Conservation (phyloP, 2,113 vertebrate species). For the Callipepla squamata region DNA sequence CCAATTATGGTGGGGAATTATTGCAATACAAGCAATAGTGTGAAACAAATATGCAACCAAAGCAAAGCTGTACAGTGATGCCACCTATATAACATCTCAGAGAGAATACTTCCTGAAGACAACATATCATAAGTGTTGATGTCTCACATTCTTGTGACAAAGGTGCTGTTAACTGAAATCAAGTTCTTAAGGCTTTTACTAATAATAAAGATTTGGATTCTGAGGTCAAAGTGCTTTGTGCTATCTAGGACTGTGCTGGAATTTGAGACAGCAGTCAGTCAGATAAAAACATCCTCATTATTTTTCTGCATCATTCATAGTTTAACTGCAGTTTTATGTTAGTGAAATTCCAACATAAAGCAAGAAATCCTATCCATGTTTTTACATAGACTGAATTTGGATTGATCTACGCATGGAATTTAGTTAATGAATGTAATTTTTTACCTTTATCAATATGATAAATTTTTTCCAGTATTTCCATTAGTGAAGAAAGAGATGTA, state of each 20-base stretch:
- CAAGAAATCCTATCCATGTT: background rate
- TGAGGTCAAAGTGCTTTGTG: background rate
- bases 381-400: background rate
- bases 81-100: background rate
- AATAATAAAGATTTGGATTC: background rate
- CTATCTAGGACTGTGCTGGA: background rate
- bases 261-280: background rate
- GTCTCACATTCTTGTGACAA: background rate
- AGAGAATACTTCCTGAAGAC: background rate
- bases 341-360: background rate
- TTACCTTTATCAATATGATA: background rate
- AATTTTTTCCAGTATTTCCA: background rate
- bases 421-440: background rate
- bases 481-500: background rate
- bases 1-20: background rate
- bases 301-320: background rate
- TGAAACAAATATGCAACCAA: background rate
- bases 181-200: background rate
- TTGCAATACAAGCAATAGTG: background rate
- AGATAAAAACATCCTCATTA: background rate
- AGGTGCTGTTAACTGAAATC: background rate
- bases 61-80: background rate
- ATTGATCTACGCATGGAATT: background rate
- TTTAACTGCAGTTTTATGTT: background rate
- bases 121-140: background rate